A percentile compares a stretch with the other conserved stretches of the same genome.
Evolutionary conservation across 92 coral and sea anemone species (phyloP).

Genomic region (Siderastrea siderea): DNA sequence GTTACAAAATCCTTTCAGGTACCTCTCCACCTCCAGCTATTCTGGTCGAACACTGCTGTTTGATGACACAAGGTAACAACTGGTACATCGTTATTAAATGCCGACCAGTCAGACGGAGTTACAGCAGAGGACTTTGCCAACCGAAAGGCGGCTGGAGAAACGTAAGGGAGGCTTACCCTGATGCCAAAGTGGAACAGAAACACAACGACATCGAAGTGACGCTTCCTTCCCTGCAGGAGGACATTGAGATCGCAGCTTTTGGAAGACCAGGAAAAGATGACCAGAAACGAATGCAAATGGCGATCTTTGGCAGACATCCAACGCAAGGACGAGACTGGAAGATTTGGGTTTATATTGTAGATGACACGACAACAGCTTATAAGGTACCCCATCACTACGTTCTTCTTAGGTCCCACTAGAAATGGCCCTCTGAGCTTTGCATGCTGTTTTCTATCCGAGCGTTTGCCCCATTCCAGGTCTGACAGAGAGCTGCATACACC

Average conservation of each 20-base stretch:
- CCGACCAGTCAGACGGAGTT: neutral
- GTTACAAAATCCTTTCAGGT: neutral
- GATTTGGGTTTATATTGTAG: conserved; percentile 19
- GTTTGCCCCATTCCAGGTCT: too few species aligned
- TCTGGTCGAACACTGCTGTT: conserved; percentile 22
- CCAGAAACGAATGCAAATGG: conserved; percentile 53
- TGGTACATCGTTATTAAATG: conserved; percentile 14
- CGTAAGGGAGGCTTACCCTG: conserved; percentile 12
- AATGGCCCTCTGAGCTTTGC: too few species aligned
- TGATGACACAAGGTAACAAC: conserved; percentile 16
- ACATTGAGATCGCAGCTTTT: conserved; percentile 32
- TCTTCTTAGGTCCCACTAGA: too few species aligned
- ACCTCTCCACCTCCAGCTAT: neutral
- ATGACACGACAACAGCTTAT: neutral
- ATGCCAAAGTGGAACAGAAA: neutral
- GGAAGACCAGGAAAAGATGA: conserved; percentile 16
- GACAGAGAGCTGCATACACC: too few species aligned
- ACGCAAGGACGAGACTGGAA: conserved; percentile 13
- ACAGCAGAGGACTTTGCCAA: neutral
- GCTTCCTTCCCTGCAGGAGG: neutral
- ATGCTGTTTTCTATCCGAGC: too few species aligned
- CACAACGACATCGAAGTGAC: conserved; percentile 26
- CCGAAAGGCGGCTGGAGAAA: neutral
- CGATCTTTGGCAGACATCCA: conserved; percentile 13
- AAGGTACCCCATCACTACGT: conserved; percentile 3